phyloP scores from a whole-genome alignment of 2,113 vertebrate genomes.

The Hyperopisus bebe region DNA sequence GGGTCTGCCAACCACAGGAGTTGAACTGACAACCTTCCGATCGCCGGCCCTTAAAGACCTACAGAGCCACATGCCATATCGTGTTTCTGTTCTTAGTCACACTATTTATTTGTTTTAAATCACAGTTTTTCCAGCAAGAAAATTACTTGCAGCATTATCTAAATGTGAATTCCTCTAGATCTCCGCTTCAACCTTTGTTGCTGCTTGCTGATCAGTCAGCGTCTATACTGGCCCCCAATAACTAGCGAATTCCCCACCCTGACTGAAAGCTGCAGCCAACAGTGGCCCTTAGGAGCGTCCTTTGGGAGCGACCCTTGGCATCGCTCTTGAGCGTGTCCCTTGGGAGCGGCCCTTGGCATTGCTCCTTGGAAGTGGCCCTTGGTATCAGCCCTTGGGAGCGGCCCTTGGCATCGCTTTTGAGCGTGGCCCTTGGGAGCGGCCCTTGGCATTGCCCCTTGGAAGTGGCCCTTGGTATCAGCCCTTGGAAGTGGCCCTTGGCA shows the following conservation, averaged over 20 bases:
- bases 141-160: neutral
- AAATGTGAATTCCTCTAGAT: neutral
- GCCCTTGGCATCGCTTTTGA: too few relatives aligned
- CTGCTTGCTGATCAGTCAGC: slow-evolving; percentile 21
- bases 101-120: neutral
- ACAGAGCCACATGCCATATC: neutral
- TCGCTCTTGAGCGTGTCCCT: too few relatives aligned
- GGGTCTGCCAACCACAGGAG: neutral
- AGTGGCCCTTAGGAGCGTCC: slow-evolving; percentile 18
- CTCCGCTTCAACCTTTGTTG: neutral
- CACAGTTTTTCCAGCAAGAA: neutral
- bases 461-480: neutral
- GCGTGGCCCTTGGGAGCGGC: neutral
- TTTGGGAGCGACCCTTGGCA: neutral
- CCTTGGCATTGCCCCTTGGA: neutral
- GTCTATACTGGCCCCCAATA: slow-evolving; percentile 43
- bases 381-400: too few relatives aligned
- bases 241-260: slow-evolving; percentile 29
- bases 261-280: slow-evolving; percentile 35
- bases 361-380: too few relatives aligned
- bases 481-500: too few relatives aligned
- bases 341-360: too few relatives aligned
- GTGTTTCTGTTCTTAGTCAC: neutral
- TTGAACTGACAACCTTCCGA: neutral
- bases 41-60: neutral